phyloP scores from a whole-genome alignment of 1,140 invertebrate species.

The Cydia pomonella region DNA sequence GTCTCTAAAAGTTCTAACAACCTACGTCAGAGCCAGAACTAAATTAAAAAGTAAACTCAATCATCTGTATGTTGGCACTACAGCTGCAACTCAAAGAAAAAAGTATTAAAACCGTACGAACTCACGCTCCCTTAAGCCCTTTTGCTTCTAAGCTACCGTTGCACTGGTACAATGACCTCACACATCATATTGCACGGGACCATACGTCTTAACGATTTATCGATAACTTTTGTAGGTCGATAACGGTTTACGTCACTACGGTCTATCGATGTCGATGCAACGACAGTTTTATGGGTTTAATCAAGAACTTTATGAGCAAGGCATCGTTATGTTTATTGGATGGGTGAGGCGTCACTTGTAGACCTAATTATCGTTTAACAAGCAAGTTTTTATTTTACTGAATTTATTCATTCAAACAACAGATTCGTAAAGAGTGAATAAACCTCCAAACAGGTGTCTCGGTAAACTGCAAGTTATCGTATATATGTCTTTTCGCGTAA shows the following conservation, averaged over 20 bases:
- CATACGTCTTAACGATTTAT: slow-evolving; percentile 23
- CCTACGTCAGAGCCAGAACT: slow-evolving; percentile 10
- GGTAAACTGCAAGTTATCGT: no score
- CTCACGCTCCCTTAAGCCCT: background rate
- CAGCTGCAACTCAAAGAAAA: background rate
- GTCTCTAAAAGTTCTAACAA: background rate
- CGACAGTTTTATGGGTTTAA: slow-evolving; percentile 12
- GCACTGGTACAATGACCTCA: background rate
- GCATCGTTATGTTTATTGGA: slow-evolving; percentile 8
- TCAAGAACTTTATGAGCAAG: background rate
- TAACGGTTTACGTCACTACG: slow-evolving; percentile 25
- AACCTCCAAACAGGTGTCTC: no score
- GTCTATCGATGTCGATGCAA: slow-evolving; percentile 5
- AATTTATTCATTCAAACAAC: background rate
- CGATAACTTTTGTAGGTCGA: slow-evolving; percentile 32
- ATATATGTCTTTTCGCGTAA: no score
- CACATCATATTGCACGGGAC: slow-evolving; percentile 24
- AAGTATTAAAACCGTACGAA: background rate
- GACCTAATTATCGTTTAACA: background rate
- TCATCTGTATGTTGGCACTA: slow-evolving; percentile 20
- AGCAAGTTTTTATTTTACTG: background rate
- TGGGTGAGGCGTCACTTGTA: background rate
- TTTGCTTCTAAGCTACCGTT: background rate
- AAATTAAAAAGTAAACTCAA: slow-evolving; percentile 31
- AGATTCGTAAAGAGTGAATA: background rate